Conservation (phyloP, 2,113 vertebrate genomes). For the Apistogramma diplotaenia region DNA sequence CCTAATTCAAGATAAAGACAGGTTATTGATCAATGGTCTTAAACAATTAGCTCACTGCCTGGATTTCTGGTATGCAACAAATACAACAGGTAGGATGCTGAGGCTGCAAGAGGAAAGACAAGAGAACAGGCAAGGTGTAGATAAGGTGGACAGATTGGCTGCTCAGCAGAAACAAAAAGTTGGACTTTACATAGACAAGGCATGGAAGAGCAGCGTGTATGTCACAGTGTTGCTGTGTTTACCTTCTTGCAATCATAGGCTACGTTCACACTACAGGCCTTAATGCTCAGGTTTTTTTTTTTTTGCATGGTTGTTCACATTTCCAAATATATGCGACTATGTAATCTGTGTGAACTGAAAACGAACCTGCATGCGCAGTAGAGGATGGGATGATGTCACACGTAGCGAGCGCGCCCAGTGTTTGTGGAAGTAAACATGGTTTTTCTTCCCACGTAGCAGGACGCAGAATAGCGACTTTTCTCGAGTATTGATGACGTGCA, state of each 20-base stretch:
- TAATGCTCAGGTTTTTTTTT: too few relatives aligned
- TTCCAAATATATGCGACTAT: too few relatives aligned
- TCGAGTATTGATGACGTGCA: too few relatives aligned
- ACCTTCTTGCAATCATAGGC: not conserved
- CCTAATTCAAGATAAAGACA: slow-evolving; percentile 60
- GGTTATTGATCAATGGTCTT: slow-evolving; percentile 59
- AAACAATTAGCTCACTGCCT: slow-evolving; percentile 35
- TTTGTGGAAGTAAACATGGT: too few relatives aligned
- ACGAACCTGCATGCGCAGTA: too few relatives aligned
- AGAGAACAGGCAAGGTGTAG: not conserved
- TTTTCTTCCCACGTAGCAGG: too few relatives aligned
- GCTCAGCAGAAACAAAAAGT: slow-evolving; percentile 30
- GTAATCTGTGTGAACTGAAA: too few relatives aligned
- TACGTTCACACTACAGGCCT: too few relatives aligned
- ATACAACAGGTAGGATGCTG: slow-evolving; percentile 26
- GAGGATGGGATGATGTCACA: too few relatives aligned
- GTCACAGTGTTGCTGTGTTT: not conserved
- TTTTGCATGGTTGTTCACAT: too few relatives aligned
- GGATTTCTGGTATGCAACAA: slow-evolving; percentile 24
- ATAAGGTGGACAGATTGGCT: slow-evolving; percentile 17
- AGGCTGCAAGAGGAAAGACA: not conserved
- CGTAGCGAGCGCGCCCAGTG: too few relatives aligned
- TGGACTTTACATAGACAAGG: not conserved
- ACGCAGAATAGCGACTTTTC: too few relatives aligned
- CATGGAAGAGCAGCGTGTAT: not conserved